Evolutionary conservation across 1,140 invertebrate species (phyloP).

Genomic region (Prorops nasuta): DNA sequence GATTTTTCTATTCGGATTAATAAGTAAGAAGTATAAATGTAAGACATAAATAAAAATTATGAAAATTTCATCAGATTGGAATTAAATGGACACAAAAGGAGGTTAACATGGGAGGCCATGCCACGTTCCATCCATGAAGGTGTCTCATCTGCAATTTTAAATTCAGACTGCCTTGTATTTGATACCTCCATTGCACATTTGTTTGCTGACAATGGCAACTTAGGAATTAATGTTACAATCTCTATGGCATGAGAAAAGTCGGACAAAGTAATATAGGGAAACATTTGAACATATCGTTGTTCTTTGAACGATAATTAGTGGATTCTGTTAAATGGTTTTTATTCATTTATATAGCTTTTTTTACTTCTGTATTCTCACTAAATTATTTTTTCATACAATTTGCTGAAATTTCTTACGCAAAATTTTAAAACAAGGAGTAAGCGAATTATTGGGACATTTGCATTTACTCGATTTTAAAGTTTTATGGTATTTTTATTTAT

Average conservation of each 20-base stretch:
- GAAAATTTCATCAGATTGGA: slow-evolving; percentile 73
- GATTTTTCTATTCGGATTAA: slow-evolving; percentile 7
- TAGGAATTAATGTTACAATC: slow-evolving; percentile 99
- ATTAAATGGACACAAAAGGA: slow-evolving; percentile 88
- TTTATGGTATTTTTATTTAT: too few relatives aligned
- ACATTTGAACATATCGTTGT: slow-evolving; percentile 14
- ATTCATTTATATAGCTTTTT: slow-evolving; percentile 5
- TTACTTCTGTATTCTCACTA: slow-evolving; percentile 7
- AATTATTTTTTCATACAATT: too few relatives aligned
- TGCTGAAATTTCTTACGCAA: too few relatives aligned
- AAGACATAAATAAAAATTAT: not conserved
- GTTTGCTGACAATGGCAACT: slow-evolving; percentile 98
- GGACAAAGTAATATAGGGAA: slow-evolving; percentile 28
- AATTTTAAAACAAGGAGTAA: too few relatives aligned
- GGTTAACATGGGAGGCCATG: slow-evolving; percentile 98
- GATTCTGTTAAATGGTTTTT: not conserved
- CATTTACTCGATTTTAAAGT: slow-evolving; percentile 13
- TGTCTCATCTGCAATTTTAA: slow-evolving; percentile 95
- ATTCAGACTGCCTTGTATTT: slow-evolving; percentile 98
- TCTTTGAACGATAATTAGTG: not conserved
- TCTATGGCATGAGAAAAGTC: slow-evolving; percentile 71
- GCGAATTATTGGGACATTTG: slow-evolving; percentile 19
- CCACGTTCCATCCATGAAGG: slow-evolving; percentile 98
- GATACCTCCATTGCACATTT: slow-evolving; percentile 97
- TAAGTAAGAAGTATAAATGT: not conserved